A percentile compares a stretch with the other conserved stretches of the same genome.
Conservation (phyloP, 2,113 vertebrate species). For the Blennius ocellaris region DNA sequence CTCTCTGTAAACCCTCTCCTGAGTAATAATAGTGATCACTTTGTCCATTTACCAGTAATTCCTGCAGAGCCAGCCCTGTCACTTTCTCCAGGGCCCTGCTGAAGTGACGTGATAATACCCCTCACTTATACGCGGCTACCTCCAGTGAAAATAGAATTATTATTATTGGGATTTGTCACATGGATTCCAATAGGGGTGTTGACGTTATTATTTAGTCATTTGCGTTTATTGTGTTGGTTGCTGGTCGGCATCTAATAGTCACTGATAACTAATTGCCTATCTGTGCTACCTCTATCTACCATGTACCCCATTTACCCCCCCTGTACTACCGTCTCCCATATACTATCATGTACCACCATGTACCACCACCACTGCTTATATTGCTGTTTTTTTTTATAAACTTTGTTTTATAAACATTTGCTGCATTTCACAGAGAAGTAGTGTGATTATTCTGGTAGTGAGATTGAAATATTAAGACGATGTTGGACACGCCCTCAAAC, state of each 20-base stretch:
- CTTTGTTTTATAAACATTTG: no score
- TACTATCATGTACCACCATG: no score
- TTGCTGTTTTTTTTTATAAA: no score
- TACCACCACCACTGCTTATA: no score
- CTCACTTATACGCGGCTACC: slow-evolving; percentile 25
- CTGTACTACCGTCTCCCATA: no score
- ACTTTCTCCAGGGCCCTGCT: slow-evolving; percentile 20
- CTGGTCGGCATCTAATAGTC: neutral
- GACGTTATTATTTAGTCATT: slow-evolving; percentile 22
- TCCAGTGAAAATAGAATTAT: slow-evolving; percentile 27
- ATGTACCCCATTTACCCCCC: no score
- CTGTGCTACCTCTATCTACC: no score
- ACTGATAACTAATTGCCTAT: neutral
- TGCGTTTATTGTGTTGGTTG: slow-evolving; percentile 33
- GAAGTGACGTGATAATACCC: slow-evolving; percentile 46
- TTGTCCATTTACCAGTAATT: slow-evolving; percentile 41
- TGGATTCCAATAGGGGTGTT: neutral
- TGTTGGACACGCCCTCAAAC: neutral
- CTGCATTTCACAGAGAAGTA: neutral
- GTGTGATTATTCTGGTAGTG: neutral
- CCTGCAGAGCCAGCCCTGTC: slow-evolving; percentile 12
- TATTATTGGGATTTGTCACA: slow-evolving; percentile 22
- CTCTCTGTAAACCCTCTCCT: slow-evolving; percentile 15
- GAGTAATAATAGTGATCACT: slow-evolving; percentile 57
- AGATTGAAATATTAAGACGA: slow-evolving; percentile 1